Conservation (phyloP, 2,113 vertebrate species). For the Corythornis vintsioides region DNA sequence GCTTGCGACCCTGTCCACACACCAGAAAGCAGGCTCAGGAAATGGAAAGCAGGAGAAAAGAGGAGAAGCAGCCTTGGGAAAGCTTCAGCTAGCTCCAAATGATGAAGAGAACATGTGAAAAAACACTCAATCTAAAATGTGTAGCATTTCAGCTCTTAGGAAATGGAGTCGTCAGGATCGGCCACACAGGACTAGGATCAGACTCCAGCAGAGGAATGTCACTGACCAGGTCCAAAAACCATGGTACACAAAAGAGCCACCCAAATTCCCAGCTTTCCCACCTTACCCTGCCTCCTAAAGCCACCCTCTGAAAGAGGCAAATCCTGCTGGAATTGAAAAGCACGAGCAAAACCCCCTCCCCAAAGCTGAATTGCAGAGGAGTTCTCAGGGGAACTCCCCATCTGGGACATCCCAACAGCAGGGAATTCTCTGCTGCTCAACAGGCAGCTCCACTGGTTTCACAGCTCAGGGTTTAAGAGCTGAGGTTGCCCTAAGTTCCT, state of each 20-base stretch:
- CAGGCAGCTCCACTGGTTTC: neutral
- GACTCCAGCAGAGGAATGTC: neutral
- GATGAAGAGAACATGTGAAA: neutral
- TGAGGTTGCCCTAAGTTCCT: neutral
- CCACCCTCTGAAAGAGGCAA: neutral
- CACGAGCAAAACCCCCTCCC: neutral
- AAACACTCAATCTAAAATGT: neutral
- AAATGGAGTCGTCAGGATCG: neutral
- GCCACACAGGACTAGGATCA: neutral
- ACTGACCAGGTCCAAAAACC: neutral
- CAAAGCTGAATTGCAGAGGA: neutral
- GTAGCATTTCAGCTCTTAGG: neutral
- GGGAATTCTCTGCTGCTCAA: neutral
- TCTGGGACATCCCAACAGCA: neutral
- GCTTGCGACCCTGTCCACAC: slow-evolving; percentile 88
- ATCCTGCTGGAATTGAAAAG: neutral
- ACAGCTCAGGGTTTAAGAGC: neutral
- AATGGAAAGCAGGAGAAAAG: neutral
- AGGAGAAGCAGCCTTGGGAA: neutral
- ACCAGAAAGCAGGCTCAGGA: neutral
- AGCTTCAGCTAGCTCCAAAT: neutral
- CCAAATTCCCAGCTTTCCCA: neutral
- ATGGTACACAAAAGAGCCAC: neutral
- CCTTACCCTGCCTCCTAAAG: neutral
- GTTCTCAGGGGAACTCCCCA: neutral